Percentiles rank a stretch among this genome's conserved stretches.
Evolutionary conservation across 2,797 vertebrate genomes (phyloP).

Genomic region (Rhabdophis nuchalis): DNA sequence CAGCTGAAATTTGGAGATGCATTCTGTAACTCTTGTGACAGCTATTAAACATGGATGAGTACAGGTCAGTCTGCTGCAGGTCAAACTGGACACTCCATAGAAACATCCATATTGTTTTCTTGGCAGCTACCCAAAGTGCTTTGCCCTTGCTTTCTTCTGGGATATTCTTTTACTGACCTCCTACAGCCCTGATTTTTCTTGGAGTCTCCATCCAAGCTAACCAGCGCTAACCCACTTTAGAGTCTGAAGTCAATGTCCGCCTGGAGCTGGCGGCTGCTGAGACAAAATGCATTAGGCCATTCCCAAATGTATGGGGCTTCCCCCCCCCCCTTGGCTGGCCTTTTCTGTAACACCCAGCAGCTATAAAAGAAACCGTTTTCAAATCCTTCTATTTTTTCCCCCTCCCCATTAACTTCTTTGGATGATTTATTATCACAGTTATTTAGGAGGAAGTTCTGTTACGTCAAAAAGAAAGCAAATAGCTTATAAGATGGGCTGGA

Average conservation of each 20-base stretch:
- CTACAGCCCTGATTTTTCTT: not conserved
- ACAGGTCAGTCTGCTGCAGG: not conserved
- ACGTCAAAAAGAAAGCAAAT: not conserved
- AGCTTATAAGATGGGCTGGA: not conserved
- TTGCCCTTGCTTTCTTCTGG: not conserved
- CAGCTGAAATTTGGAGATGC: not conserved
- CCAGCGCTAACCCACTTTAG: not conserved
- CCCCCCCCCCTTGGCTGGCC: not conserved
- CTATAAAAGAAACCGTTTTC: not conserved
- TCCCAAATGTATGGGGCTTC: not conserved
- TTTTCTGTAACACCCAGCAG: not conserved
- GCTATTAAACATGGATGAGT: not conserved
- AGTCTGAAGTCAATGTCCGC: not conserved
- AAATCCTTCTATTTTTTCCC: not conserved
- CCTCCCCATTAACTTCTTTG: not conserved
- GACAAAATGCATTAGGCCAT: not conserved
- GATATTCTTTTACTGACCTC: not conserved
- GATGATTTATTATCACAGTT: not conserved
- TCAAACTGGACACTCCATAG: not conserved
- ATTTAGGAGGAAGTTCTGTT: not conserved
- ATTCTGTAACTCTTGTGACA: not conserved
- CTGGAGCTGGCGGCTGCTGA: not conserved
- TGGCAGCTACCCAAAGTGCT: not conserved
- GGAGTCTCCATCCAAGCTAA: not conserved
- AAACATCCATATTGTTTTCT: not conserved